Conservation (phyloP, 1,140 invertebrate genomes). For the Drosophila prosaltans region DNA sequence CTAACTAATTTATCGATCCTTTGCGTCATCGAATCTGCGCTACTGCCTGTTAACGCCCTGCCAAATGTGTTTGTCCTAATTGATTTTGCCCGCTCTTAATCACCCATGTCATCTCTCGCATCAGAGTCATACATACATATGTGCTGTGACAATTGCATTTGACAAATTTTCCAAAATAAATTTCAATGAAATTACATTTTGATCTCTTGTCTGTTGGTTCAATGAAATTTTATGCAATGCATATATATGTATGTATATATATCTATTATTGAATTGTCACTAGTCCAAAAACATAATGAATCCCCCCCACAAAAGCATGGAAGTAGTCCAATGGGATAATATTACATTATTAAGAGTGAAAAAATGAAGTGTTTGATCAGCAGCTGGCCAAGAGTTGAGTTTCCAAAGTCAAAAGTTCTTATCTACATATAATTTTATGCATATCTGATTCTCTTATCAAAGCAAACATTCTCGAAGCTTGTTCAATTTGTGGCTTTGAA, state of each 20-base stretch:
- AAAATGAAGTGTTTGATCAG: too few relatives aligned
- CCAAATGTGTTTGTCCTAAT: constrained; percentile 69
- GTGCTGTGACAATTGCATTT: constrained; percentile 66
- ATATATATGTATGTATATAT: background rate
- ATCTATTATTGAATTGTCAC: constrained; percentile 32
- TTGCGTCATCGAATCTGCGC: constrained; percentile 35
- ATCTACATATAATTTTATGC: too few relatives aligned
- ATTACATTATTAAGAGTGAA: background rate
- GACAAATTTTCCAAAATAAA: constrained; percentile 61
- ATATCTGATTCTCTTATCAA: too few relatives aligned
- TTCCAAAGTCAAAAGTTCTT: too few relatives aligned
- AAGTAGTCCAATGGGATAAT: background rate
- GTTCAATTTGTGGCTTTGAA: too few relatives aligned
- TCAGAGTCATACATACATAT: too few relatives aligned
- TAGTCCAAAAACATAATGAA: constrained; percentile 7
- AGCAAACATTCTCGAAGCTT: too few relatives aligned
- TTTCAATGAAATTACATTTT: constrained; percentile 62
- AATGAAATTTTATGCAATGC: constrained; percentile 29
- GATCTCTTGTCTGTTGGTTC: constrained; percentile 28
- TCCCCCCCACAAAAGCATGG: background rate
- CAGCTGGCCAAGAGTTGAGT: too few relatives aligned
- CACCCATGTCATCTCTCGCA: constrained; percentile 19
- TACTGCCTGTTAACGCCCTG: constrained; percentile 46
- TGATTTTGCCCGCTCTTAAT: constrained; percentile 45
- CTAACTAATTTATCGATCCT: constrained; percentile 63